phyloP scores from a whole-genome alignment of 1,140 invertebrate genomes.

The Oryctes rhinoceros region DNA sequence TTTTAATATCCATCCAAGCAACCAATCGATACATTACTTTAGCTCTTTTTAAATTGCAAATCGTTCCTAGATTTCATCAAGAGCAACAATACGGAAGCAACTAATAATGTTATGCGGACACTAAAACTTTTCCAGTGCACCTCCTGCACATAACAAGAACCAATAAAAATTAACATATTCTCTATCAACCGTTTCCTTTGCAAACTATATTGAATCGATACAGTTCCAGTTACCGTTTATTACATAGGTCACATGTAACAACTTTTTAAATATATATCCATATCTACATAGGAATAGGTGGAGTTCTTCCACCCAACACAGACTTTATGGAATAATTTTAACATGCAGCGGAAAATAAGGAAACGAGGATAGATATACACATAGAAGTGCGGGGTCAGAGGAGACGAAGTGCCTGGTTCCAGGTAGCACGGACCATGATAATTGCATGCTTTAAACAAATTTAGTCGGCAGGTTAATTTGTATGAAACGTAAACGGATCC shows the following conservation, averaged over 20 bases:
- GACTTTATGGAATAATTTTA: slow-evolving; percentile 31
- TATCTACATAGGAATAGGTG: slow-evolving; percentile 43
- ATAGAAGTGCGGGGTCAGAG: neutral
- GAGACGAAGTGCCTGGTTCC: slow-evolving; percentile 51
- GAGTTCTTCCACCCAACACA: neutral
- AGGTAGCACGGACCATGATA: slow-evolving; percentile 57
- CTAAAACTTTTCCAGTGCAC: neutral
- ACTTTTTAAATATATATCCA: slow-evolving; percentile 49
- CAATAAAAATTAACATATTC: slow-evolving; percentile 30
- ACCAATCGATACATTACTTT: no score
- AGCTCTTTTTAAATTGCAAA: no score
- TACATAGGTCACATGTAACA: slow-evolving; percentile 54
- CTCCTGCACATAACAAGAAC: neutral
- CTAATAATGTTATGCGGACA: neutral
- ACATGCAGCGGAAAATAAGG: slow-evolving; percentile 33
- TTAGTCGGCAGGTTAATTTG: slow-evolving; percentile 59
- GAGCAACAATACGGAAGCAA: neutral
- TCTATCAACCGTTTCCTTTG: neutral
- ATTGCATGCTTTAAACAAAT: slow-evolving; percentile 60
- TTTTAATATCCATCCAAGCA: no score
- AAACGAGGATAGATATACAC: neutral
- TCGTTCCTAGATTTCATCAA: neutral
- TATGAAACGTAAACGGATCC: slow-evolving; percentile 54
- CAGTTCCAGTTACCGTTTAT: slow-evolving; percentile 18
- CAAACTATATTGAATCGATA: slow-evolving; percentile 29